Base-by-base conservation (phyloP, 2,113 vertebrate genomes). In the Colaptes auratus region DNA sequence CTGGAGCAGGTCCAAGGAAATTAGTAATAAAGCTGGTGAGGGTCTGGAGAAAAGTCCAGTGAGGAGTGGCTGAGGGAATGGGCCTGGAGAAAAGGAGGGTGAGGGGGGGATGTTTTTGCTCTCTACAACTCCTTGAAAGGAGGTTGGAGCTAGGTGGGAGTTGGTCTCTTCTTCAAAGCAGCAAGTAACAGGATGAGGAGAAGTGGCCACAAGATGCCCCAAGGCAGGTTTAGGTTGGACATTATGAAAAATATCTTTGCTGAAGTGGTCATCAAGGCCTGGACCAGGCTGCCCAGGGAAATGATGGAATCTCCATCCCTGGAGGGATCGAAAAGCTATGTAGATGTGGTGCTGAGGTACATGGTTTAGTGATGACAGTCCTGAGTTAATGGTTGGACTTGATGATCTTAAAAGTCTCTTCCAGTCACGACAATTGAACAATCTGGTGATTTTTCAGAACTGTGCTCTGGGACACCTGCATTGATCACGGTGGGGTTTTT, bases 401-500 rank as follows among this genome's bases (percentile, higher is more conserved):
- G 19, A n/a, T 59, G 33, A 63, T 36, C 15, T 63, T 39, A 39
- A 63, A 63, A 35, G 23, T 39, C 35, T 39, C 17, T 63, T 39
- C 35, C 61, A 63, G 27, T 33, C 60, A 36, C 9, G 35, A 61
- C 18, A 9, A 19, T 21, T n/a, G 31, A 14, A 33, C 33, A 21
- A 35, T 25, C 24, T 8, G 25, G 24, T 63, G 60, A 12, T 31
- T 56, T 67, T 78, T 27, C 31, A 39, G 35, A 31, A 6, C 60
- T 15, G 12, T 14, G 36, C 53, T 66, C 67, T 39, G 1, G 4
- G 48, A 12, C 8, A 8, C 75, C 33, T 52, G 44, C 31, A 19
- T 30, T 3, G 1, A 19, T 74, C n/a, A 2, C 1, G 2, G 20
- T 3, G 36, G 14, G 23, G 27, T 0, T 31, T 53, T 53, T 31